Base-by-base conservation (phyloP, 2,797 vertebrate genomes). In the Helicolenus hilgendorfi region DNA sequence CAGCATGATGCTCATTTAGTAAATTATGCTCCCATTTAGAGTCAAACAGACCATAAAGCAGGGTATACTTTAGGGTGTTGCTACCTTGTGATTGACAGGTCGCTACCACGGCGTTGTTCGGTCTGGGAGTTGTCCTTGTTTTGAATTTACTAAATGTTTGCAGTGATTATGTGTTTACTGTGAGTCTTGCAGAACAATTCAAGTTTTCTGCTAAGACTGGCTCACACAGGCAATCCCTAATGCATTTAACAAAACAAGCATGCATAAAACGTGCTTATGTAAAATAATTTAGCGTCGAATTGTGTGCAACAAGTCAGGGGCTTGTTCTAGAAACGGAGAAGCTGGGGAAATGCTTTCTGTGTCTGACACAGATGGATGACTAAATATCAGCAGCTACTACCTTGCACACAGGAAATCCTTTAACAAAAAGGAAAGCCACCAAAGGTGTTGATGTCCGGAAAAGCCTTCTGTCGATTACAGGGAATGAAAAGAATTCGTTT, bases 391-490 rank as follows among this genome's bases (percentile, higher is more conserved):
- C 20, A 45, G 33, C 45, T 31, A 63, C 20, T 18, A 22, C 65
- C 56, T 53, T 36, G 31, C 55, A 75, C 75, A 69, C 74, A 95
- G 94, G 93, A 95, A 93, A 92, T 73, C 91, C 89, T 85, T 84
- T 78, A 77, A 77, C 78, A 75, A 77, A 77, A 75, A 70, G 79
- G 29, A 60, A 68, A 77, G 70, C 81, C 80, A 67, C 31, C 11
- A 11, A 81, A 72, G 60, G 45, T 65, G 29, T 18, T 67, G 64
- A 59, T 84, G 84, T 88, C 91, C 41, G 38, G 86, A 92, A 91
- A 92, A 88, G 29, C 81, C 91, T 74, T 63, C 33, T 45, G 69
- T 74, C 69, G 64, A 89, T 74, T 55, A 81, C 71, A 85, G 65
- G 59, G 11, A 75, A 41, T 64, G 22, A 83, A 82, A 78, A 27